These are phyloP conservation scores for Synergus gifuensis DNA, from an alignment of 2,888 invertebrate species.

Conservation along the genomic window DNA sequence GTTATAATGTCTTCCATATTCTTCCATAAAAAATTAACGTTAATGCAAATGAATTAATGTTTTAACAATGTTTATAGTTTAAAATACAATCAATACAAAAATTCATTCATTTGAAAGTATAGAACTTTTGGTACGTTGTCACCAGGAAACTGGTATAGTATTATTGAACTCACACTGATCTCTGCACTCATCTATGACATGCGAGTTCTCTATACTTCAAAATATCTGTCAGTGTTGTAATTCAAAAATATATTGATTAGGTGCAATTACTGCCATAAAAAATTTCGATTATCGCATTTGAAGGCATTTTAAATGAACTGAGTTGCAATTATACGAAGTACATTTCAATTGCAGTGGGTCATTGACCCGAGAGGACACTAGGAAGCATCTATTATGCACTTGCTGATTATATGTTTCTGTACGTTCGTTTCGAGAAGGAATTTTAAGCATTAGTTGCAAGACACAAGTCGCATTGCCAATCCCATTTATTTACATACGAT, in stretches of 20 bases:
- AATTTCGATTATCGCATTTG: not conserved
- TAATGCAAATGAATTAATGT: too few species aligned
- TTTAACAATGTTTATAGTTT: too few species aligned
- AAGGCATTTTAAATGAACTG: not conserved
- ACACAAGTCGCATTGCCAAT: constrained; percentile 7
- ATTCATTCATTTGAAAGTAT: too few species aligned
- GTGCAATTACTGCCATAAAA: not conserved
- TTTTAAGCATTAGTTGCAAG: constrained; percentile 26
- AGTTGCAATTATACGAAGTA: constrained; percentile 24
- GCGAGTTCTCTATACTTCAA: not conserved
- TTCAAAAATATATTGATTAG: not conserved
- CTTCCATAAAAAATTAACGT: too few species aligned
- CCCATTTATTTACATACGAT: constrained; percentile 23
- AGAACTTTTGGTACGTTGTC: too few species aligned
- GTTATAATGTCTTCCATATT: too few species aligned
- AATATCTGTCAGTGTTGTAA: not conserved
- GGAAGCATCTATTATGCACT: constrained; percentile 39
- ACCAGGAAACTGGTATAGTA: not conserved
- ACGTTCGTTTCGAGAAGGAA: constrained; percentile 31
- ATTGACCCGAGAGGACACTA: constrained; percentile 35
- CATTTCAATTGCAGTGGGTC: constrained; percentile 27
- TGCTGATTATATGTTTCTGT: constrained; percentile 31
- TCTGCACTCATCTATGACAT: not conserved
- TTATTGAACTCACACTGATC: not conserved
- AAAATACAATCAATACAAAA: too few species aligned